These are phyloP conservation scores for Colius striatus DNA, from an alignment of 2,113 vertebrate genomes.

Conservation along the genomic window DNA sequence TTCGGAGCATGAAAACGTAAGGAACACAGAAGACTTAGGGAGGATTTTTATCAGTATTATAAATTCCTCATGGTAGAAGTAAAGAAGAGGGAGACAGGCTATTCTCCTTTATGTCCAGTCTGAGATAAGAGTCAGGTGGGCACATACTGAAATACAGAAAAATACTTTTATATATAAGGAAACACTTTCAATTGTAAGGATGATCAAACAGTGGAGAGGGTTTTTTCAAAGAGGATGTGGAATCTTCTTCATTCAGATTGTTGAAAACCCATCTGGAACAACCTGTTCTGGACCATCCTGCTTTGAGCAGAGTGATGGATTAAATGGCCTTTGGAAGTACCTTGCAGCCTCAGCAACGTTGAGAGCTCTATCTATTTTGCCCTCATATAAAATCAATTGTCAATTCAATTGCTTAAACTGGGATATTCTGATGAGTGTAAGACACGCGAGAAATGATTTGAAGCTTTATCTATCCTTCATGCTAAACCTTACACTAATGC, in stretches of 20 bases:
- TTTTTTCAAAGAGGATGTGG: neutral
- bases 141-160: neutral
- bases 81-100: too few relatives aligned
- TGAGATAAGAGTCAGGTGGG: neutral
- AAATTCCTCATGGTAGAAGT: neutral
- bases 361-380: neutral
- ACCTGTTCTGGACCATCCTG: neutral
- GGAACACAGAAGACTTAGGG: neutral
- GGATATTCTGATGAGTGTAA: neutral
- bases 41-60: neutral
- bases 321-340: neutral
- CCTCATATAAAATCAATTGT: neutral
- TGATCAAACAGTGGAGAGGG: neutral
- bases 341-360: neutral
- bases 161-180: neutral
- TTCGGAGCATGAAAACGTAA: neutral
- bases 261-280: neutral
- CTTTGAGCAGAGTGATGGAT: accelerated
- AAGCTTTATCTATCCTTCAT: neutral
- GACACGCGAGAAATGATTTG: accelerated
- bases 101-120: too few relatives aligned
- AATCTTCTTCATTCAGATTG: neutral
- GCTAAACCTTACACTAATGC: neutral
- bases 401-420: neutral
- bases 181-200: neutral